Evolutionary conservation across 1,140 invertebrate species (phyloP), one percentile per base, ranked within the genome.

Genomic region (Drosophila tristis): DNA sequence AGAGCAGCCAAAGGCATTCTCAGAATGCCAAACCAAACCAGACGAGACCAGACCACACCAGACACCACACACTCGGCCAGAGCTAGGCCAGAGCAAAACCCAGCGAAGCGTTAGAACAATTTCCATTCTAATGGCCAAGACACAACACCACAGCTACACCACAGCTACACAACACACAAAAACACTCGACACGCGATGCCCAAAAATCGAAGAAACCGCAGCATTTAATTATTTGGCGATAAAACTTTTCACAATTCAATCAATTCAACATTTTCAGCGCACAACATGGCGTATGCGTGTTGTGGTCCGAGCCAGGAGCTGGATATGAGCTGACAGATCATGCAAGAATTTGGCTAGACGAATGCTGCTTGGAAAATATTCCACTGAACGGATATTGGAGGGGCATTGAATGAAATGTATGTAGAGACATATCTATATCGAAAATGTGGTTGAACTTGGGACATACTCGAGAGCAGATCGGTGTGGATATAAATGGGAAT

Each of bases 241-340:
- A 67, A 79, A 84, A 84, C 71, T 84, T 84, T 84, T 85, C 75
- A 84, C 80, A 74, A 85, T 85, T 84, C 80, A 79, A 85, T 84
- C 80, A 85, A 84, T 84, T 76, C 58, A 60, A 65, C 56, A 72
- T 72, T 55, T 26, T 48, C 42, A 8, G 51, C 29, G 58, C 42
- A 54, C 74, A 66, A 44, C 60, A 48, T 53, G 67, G 68, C 74
- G 79, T 70, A 82, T 82, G 42, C 79, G 74, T 84, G 59, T 49
- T 65, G 49, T 23, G 43, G 31, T 29, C 11, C 1, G 11, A 29
- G 26, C 6, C 26, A 29, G 26, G 26, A 25, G 8, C 11, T 39
- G 11, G 35, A 39, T 13, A 13, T 39, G 35, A 39, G 35, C 13
- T 13, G 35, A 39, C 35, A 39, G 35, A 39, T 39, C 35, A 4